phyloP scores from a whole-genome alignment of 2,113 vertebrate genomes.

The Haemorhous mexicanus region DNA sequence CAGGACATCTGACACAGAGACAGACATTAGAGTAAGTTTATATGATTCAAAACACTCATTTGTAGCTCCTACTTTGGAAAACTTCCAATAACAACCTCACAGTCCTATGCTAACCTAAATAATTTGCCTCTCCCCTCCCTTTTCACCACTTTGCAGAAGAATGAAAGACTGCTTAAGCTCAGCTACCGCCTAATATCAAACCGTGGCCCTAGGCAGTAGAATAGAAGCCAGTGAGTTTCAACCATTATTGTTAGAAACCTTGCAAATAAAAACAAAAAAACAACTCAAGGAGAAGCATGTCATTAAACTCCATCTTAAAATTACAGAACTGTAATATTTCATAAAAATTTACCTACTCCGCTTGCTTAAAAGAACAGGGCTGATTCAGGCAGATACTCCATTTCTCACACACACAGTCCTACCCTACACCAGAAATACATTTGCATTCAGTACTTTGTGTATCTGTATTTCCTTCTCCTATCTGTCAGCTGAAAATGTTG shows the following conservation, averaged over 20 bases:
- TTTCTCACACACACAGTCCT: not conserved
- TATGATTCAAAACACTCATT: not conserved
- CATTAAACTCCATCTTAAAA: not conserved
- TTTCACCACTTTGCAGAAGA: not conserved
- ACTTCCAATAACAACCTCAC: not conserved
- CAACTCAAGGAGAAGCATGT: not conserved
- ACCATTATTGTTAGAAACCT: not conserved
- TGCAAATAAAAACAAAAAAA: not conserved
- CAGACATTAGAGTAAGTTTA: not conserved
- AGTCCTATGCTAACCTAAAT: not conserved
- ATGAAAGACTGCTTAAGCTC: not conserved
- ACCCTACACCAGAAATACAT: not conserved
- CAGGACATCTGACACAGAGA: not conserved
- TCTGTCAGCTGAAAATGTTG: not conserved
- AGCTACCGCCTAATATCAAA: not conserved
- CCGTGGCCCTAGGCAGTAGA: not conserved
- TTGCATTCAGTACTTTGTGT: not conserved
- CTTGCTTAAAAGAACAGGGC: accelerated
- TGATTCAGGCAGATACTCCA: not conserved
- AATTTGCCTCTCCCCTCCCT: not conserved
- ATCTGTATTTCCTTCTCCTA: not conserved
- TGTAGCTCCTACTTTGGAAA: not conserved
- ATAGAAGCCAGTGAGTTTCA: not conserved
- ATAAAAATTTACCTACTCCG: not conserved
- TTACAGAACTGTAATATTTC: not conserved